These are phyloP conservation scores for Psettodes erumei DNA, from an alignment of 2,113 vertebrate genomes.

Conservation along the genomic window DNA sequence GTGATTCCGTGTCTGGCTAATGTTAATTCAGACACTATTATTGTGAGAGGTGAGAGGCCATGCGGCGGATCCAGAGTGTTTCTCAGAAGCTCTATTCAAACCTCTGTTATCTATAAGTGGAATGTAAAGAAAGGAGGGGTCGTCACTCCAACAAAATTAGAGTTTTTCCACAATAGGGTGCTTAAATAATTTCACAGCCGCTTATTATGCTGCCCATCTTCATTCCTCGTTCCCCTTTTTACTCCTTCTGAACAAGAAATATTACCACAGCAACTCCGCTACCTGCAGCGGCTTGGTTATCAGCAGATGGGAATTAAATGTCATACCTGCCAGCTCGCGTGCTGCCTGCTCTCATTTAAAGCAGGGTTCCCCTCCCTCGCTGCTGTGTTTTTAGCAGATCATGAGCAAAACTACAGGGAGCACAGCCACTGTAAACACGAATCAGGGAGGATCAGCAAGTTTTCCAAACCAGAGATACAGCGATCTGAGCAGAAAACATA, in stretches of 20 bases:
- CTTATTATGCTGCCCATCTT: not conserved
- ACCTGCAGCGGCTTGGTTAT: constrained; percentile 48
- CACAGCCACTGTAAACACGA: not conserved
- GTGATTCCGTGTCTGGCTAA: not conserved
- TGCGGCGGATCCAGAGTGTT: not conserved
- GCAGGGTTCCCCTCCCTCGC: no score
- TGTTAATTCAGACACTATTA: not conserved
- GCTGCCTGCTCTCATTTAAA: constrained; percentile 29
- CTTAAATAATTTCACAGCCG: not conserved
- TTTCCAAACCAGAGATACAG: not conserved
- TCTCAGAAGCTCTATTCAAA: not conserved
- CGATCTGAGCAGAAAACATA: not conserved
- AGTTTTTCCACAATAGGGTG: not conserved
- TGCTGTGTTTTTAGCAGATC: not conserved
- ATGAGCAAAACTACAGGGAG: not conserved
- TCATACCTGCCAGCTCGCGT: constrained; percentile 53
- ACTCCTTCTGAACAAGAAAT: not conserved
- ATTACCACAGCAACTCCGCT: not conserved
- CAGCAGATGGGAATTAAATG: constrained; percentile 54
- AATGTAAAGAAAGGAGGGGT: no score
- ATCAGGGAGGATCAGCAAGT: not conserved
- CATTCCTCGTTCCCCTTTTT: not conserved
- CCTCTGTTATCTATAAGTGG: no score
- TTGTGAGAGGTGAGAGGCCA: not conserved
- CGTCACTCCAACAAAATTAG: not conserved